Base-by-base conservation (phyloP, 1,140 invertebrate species). In the Caenorhabditis inopinata region DNA sequence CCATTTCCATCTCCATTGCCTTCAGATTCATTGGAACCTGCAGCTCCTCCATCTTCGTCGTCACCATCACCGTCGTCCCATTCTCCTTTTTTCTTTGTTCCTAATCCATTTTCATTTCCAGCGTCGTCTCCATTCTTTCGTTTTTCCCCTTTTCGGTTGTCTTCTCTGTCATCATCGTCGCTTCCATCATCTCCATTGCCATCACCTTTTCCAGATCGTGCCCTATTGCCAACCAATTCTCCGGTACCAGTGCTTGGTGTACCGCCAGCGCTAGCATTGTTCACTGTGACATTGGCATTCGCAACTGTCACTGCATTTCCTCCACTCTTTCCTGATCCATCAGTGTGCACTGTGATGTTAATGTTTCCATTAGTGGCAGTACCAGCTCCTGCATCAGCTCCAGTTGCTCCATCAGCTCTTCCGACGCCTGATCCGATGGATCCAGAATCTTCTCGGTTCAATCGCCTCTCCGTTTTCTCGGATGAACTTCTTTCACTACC, bases 401-500 rank as follows among this genome's bases (percentile, higher is more conserved):
- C 62, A 38, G 16, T 27, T 68, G 35, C 18, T 49, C 48, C 78
- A 18, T 46, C 49, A 1, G 29, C n/a, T 76, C 49, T 46, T 23
- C 49, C 74, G 21, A 42, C 79, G 14, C 79, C 45, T 21, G 23
- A 48, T 76, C 46, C 74, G 16, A 21, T 23, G 12, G 46, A 48
- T 27, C 46, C 74, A 25, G 48, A 51, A n/a, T 76, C 73, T 38
- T 79, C 53, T 47, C 62, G 16, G 16, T 79, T 79, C 32, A 21
- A 6, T 38, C 42, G 51, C 5, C 16, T 21, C 29, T 58, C 12
- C 21, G 21, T 45, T 16, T 51, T 58, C 27, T 46, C 21, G 18
- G 23, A n/a, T n/a, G 42, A 79, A 16, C 46, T 85, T 76, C 68
- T 82, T 27, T 27, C 27, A 29, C 77, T 38, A 46, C 29, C 62